Conservation (phyloP, 2,113 vertebrate species). For the Ceuthmochares aereus region DNA sequence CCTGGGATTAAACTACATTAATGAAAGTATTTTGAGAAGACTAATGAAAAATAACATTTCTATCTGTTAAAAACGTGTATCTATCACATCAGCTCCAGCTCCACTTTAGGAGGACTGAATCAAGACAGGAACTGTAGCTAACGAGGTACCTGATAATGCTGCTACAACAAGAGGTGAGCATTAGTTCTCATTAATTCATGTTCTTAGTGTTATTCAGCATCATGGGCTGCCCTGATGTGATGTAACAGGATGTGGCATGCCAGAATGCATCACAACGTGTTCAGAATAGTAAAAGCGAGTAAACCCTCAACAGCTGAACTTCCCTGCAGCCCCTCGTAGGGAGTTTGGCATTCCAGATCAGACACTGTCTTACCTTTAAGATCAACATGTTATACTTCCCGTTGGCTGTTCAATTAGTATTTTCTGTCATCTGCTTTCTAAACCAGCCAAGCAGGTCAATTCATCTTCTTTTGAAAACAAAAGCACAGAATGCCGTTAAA, state of each 20-base stretch:
- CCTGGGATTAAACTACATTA: neutral
- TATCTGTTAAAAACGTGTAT: neutral
- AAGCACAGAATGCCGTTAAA: neutral
- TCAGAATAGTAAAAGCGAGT: conserved; percentile 12
- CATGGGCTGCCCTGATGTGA: neutral
- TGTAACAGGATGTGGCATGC: conserved; percentile 50
- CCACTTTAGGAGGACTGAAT: neutral
- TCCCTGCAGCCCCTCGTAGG: neutral
- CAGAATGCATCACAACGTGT: neutral
- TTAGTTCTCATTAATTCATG: conserved; percentile 42
- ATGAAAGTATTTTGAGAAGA: neutral
- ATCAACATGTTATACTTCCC: neutral
- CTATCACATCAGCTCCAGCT: neutral
- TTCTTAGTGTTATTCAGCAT: conserved; percentile 1
- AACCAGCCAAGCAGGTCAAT: neutral
- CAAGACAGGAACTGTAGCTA: neutral
- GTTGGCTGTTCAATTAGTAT: neutral
- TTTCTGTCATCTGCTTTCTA: neutral
- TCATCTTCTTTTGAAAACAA: conserved; percentile 13
- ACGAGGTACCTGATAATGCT: conserved; percentile 15
- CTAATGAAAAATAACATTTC: neutral
- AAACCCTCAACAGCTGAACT: neutral
- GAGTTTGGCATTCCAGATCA: neutral
- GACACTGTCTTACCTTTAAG: neutral
- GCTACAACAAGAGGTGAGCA: neutral